A percentile compares a stretch with the other conserved stretches of the same genome.
Evolutionary conservation across 2,113 vertebrate genomes (phyloP).

Genomic region (Solenodon paradoxus): DNA sequence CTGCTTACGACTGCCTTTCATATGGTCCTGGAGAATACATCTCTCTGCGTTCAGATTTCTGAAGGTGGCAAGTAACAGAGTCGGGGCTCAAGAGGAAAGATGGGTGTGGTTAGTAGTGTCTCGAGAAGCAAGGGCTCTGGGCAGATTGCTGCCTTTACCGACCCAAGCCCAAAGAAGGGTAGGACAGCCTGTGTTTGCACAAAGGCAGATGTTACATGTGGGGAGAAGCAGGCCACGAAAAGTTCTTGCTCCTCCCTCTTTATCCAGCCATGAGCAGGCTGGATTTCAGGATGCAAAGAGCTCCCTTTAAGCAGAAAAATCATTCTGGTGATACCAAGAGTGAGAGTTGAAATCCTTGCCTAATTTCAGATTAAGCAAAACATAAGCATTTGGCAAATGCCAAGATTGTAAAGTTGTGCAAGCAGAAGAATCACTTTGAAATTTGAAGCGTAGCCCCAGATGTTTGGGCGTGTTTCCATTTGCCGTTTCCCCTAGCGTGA

Average conservation of each 20-base stretch:
- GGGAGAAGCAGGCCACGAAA: accelerated
- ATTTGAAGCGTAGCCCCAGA: conserved; percentile 66
- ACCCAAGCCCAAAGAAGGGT: neutral
- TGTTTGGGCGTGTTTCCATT: conserved; percentile 59
- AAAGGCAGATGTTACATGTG: neutral
- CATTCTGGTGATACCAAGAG: conserved; percentile 57
- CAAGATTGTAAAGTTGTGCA: conserved; percentile 59
- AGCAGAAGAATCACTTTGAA: conserved; percentile 70
- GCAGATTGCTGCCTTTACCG: neutral
- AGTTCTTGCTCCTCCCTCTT: neutral
- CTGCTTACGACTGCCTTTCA: neutral
- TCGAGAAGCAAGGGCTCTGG: neutral
- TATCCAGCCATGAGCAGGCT: neutral
- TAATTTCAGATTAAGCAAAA: conserved; percentile 74
- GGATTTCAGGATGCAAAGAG: neutral
- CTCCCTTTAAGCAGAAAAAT: conserved; percentile 33
- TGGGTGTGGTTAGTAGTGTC: neutral
- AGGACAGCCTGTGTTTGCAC: neutral
- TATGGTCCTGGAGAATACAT: conserved; percentile 9
- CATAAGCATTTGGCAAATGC: conserved; percentile 67
- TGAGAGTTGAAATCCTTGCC: conserved; percentile 55
- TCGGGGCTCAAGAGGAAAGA: neutral
- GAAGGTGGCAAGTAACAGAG: neutral
- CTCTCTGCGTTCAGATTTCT: conserved; percentile 31
- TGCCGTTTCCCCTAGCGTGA: neutral